These are phyloP conservation scores for Lasioglossum oenotherae DNA, from an alignment of 2,888 invertebrate species.

Conservation along the genomic window DNA sequence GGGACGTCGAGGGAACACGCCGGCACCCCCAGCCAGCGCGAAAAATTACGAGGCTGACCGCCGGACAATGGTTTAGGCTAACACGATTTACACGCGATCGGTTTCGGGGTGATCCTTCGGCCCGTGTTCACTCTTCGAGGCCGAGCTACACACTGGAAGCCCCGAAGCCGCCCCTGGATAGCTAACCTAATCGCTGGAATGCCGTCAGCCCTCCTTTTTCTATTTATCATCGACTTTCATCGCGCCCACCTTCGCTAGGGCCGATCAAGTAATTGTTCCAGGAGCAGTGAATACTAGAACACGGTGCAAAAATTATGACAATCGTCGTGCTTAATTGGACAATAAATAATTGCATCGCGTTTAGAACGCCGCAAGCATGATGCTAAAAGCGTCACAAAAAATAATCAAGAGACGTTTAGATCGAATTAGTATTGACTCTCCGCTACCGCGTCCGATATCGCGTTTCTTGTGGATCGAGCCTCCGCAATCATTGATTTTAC, in stretches of 20 bases:
- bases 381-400: neutral
- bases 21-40: slow-evolving; percentile 30
- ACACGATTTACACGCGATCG: slow-evolving; percentile 13
- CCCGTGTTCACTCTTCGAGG: neutral
- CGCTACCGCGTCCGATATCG: neutral
- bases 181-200: slow-evolving; percentile 6
- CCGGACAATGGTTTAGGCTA: neutral
- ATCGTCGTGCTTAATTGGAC: neutral
- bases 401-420: neutral
- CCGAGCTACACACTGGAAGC: neutral
- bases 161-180: neutral
- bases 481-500: neutral
- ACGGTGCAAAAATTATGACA: neutral
- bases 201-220: neutral
- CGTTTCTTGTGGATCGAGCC: neutral
- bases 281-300: neutral
- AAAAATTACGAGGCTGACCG: neutral
- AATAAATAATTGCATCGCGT: neutral
- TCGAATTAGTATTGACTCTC: neutral
- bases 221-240: neutral
- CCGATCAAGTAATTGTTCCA: neutral
- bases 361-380: too few relatives aligned
- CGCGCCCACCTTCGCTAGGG: neutral
- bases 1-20: slow-evolving; percentile 31
- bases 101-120: neutral